Evolutionary conservation across 2,113 vertebrate genomes (phyloP).

Genomic region (Dryoscopus gambensis): DNA sequence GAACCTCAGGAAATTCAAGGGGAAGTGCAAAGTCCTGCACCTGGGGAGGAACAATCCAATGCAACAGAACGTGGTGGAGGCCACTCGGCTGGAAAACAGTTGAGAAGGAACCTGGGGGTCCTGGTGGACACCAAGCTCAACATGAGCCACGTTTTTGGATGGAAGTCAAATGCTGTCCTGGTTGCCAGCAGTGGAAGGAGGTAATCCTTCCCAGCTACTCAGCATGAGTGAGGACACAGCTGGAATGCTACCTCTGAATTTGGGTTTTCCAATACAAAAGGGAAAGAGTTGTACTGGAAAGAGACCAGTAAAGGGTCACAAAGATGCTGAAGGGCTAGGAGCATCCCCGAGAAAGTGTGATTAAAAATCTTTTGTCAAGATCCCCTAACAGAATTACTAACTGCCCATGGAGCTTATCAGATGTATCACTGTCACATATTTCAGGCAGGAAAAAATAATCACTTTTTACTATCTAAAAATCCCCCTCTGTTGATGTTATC

Average conservation of each 20-base stretch:
- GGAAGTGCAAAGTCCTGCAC: background rate
- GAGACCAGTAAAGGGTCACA: background rate
- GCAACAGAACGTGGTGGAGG: background rate
- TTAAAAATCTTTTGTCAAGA: background rate
- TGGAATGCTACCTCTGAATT: background rate
- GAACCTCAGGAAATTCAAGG: background rate
- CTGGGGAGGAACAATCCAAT: background rate
- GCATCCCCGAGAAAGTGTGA: background rate
- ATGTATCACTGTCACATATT: background rate
- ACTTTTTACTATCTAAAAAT: background rate
- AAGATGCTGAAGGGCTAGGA: background rate
- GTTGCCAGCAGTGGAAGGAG: background rate
- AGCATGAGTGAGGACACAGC: background rate
- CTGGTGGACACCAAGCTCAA: background rate
- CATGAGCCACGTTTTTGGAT: background rate
- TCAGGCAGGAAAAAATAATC: background rate
- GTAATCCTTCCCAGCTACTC: background rate
- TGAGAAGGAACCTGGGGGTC: background rate
- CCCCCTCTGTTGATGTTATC: background rate
- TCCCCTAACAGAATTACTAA: background rate
- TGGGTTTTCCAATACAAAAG: background rate
- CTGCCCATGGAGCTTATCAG: background rate
- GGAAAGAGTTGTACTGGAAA: background rate
- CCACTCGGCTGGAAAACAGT: background rate
- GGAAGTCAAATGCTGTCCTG: background rate